Evolutionary conservation across 2,888 invertebrate genomes (phyloP).

Genomic region (Nemurella pictetii): DNA sequence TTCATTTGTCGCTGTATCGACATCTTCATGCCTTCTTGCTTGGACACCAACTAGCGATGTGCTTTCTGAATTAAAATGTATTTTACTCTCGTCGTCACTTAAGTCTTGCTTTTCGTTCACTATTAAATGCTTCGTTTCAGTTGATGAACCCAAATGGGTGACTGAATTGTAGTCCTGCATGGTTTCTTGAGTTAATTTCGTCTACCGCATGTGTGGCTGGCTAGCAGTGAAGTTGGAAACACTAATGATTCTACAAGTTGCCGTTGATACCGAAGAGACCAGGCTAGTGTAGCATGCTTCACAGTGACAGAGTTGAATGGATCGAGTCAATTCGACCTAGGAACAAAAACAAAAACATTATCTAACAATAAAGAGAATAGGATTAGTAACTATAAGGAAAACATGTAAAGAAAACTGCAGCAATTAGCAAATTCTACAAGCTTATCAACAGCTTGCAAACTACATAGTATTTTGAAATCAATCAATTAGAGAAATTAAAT

Average conservation of each 20-base stretch:
- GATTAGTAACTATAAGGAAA: too few relatives aligned
- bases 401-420: too few relatives aligned
- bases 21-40: conserved; percentile 26
- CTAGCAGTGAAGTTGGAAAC: not conserved
- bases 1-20: conserved; percentile 43
- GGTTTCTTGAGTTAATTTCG: not conserved
- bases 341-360: not conserved
- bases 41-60: conserved; percentile 6
- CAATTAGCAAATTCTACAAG: too few relatives aligned
- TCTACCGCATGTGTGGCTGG: not conserved
- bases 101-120: conserved; percentile 26
- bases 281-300: not conserved
- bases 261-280: not conserved
- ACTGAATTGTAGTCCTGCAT: conserved; percentile 10
- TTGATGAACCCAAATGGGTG: conserved; percentile 7
- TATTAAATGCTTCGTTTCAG: conserved; percentile 23
- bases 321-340: not conserved
- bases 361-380: too few relatives aligned
- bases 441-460: too few relatives aligned
- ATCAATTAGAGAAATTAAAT: too few relatives aligned
- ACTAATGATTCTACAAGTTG: not conserved
- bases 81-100: conserved; percentile 17
- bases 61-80: conserved; percentile 11
- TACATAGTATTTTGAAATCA: too few relatives aligned
- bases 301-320: not conserved